These are phyloP conservation scores for Myripristis jacobus DNA, from an alignment of 2,797 vertebrate genomes.

Conservation along the genomic window DNA sequence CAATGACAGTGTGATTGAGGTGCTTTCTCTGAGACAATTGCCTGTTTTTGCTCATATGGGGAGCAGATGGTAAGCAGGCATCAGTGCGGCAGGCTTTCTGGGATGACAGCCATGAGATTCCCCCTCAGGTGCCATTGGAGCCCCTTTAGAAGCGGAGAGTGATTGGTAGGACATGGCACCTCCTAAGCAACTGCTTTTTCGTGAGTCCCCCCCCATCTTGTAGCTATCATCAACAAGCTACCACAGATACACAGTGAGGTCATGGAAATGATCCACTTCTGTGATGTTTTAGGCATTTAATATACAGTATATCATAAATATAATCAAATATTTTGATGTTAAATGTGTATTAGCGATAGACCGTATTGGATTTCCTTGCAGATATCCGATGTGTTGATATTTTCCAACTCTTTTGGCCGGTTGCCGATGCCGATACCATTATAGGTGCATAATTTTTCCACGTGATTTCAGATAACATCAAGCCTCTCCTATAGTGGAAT, in stretches of 20 bases:
- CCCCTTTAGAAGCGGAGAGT: conserved; percentile 82
- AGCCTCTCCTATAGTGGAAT: too few species aligned
- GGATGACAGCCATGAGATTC: conserved; percentile 87
- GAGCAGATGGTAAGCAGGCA: conserved; percentile 88
- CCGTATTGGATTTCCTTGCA: too few species aligned
- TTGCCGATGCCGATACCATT: too few species aligned
- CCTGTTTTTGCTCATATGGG: conserved; percentile 84
- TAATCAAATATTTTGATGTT: too few species aligned
- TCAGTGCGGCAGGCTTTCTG: conserved; percentile 86
- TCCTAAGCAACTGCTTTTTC: conserved; percentile 79
- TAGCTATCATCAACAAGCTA: conserved; percentile 61
- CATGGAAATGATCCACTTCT: background rate
- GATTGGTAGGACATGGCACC: conserved; percentile 84
- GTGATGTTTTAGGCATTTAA: background rate
- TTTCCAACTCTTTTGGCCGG: too few species aligned
- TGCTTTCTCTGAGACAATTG: conserved; percentile 79
- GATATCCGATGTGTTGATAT: too few species aligned
- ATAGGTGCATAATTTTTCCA: too few species aligned
- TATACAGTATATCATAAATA: too few species aligned
- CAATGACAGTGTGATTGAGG: conserved; percentile 74
- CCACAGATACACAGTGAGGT: conserved; percentile 25
- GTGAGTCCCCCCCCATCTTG: conserved; percentile 59
- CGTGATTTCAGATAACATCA: too few species aligned
- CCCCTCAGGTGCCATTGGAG: conserved; percentile 87
- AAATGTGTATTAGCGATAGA: too few species aligned